Conservation (phyloP, 2,888 invertebrate species). For the Mythimna albipuncta region DNA sequence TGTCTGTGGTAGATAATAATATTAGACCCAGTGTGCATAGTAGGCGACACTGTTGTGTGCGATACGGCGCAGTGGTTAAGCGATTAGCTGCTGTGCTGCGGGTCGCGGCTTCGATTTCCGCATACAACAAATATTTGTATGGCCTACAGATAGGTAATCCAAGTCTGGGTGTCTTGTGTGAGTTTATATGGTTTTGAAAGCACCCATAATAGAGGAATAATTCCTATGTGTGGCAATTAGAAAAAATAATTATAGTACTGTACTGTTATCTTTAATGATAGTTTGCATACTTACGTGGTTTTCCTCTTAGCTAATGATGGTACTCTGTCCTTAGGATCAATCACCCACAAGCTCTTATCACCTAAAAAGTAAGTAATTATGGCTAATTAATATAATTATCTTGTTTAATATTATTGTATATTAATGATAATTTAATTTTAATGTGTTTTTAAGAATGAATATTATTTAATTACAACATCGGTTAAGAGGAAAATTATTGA, state of each 20-base stretch:
- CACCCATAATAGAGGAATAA: too few species aligned
- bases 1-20: too few species aligned
- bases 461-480: not conserved
- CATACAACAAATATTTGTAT: too few species aligned
- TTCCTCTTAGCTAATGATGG: conserved; percentile 77
- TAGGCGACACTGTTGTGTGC: too few species aligned
- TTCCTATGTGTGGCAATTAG: too few species aligned
- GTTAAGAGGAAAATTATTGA: not conserved
- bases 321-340: conserved; percentile 87
- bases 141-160: too few species aligned
- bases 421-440: not conserved
- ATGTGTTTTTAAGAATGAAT: not conserved
- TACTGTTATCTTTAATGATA: not conserved
- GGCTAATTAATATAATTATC: conserved; percentile 8
- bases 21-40: too few species aligned
- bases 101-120: too few species aligned
- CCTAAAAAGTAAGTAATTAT: conserved; percentile 78
- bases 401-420: not conserved
- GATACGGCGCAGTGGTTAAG: too few species aligned
- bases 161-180: not conserved
- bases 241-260: too few species aligned
- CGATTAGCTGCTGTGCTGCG: too few species aligned
- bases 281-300: conserved; percentile 77
- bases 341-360: conserved; percentile 90
- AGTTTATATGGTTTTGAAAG: too few species aligned